Evolutionary conservation across 2,888 invertebrate genomes (phyloP).

Genomic region (Caenorhabditis panamensis): DNA sequence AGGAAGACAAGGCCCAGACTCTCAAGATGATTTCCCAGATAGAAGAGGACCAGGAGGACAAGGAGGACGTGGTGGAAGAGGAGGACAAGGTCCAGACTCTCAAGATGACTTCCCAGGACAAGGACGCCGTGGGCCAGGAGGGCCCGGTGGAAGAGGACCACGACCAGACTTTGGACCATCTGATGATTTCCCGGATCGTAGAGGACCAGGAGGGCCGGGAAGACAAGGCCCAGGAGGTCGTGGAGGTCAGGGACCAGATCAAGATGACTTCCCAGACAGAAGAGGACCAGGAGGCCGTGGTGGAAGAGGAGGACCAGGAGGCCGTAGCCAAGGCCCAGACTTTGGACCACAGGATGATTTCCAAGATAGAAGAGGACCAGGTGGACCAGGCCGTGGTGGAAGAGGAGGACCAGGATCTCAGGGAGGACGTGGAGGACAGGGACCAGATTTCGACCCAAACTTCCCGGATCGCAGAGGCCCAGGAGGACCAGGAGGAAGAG

Average conservation of each 20-base stretch:
- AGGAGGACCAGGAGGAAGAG: slow-evolving; percentile 20
- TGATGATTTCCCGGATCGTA: slow-evolving; percentile 18
- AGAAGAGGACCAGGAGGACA: slow-evolving; percentile 12
- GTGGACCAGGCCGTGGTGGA: slow-evolving; percentile 14
- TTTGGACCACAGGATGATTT: slow-evolving; percentile 44
- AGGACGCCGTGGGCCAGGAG: slow-evolving; percentile 26
- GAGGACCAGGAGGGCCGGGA: slow-evolving; percentile 22
- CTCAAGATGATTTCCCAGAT: slow-evolving; percentile 25
- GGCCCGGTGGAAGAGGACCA: slow-evolving; percentile 16
- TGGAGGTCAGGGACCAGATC: slow-evolving; percentile 14
- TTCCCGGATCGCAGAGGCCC: slow-evolving; percentile 29
- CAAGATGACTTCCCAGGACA: background rate
- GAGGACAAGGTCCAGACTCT: slow-evolving; percentile 1
- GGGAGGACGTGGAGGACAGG: slow-evolving; percentile 18
- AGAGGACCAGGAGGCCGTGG: slow-evolving; percentile 29
- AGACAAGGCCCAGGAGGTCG: slow-evolving; percentile 22
- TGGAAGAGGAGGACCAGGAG: slow-evolving; percentile 1
- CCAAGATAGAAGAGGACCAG: slow-evolving; percentile 32
- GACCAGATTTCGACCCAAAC: slow-evolving; percentile 30
- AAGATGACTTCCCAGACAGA: background rate
- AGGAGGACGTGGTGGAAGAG: slow-evolving; percentile 16
- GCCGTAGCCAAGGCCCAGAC: slow-evolving; percentile 16
- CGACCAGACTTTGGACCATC: slow-evolving; percentile 20
- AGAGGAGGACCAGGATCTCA: background rate
- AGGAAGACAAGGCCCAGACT: slow-evolving; percentile 21